Evolutionary conservation across 2,113 vertebrate genomes (phyloP), one percentile per base, ranked within the genome.

Genomic region (Notarius lentiginosus): DNA sequence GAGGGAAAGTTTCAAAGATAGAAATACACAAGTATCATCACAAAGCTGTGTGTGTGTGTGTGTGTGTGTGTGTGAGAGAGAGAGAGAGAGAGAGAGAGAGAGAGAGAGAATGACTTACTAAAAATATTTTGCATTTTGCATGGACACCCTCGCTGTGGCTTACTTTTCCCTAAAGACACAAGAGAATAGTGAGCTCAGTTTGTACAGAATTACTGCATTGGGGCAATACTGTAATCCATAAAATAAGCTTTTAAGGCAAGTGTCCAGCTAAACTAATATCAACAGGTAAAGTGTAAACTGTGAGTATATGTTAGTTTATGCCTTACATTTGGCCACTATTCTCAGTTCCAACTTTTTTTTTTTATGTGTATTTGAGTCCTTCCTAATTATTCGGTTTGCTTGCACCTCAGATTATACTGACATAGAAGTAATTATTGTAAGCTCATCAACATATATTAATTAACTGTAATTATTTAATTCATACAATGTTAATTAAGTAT

Each of bases 151-250:
- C 9, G 20, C 20, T 15, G 41, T 30, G 24, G 2, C 22, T 65
- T 79, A 27, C 18, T 30, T 30, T n/a, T 79, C 6, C 56, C 73
- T 85, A 30, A 85, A 65, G 15, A 65, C 27, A 85, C 9, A 84
- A 24, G 8, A 53, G 65, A 51, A 51, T n/a, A 73, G 55, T 60
- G 12, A 14, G 7, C 15, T 34, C 10, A 58, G 47, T 68, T 68
- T 27, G 7, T 17, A 12, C n/a, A 65, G 11, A 22, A 81, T 22
- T 61, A 61, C n/a, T 41, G 5, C 61, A 17, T 17, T 61, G 17
- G 18, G 60, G 34, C 4, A 9, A 82, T 18, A 65, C 20, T n/a
- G 20, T 24, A 65, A 63, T 65, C 8, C 41, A 49, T 2, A 41
- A 14, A 34, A 41, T 20, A 72, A 2, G 10, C 5, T 51, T 56